Evolutionary conservation across 2,888 invertebrate species (phyloP), one percentile per base, ranked within the genome.

Genomic region (Parnassius orleans): DNA sequence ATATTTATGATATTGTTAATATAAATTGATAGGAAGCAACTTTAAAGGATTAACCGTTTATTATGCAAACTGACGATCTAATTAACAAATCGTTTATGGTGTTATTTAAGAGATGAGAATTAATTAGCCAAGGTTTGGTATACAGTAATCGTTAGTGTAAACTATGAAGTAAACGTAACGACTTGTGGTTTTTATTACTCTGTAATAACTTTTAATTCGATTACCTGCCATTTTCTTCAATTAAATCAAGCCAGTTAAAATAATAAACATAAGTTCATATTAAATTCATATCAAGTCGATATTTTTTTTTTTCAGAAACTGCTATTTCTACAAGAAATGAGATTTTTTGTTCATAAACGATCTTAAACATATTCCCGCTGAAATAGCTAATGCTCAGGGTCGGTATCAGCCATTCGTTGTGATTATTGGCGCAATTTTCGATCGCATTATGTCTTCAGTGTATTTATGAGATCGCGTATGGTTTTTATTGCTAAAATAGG

Each of bases 401-500:
- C 33, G 5, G 33, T 46, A 12, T 46, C 5, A 50, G 43, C 48
- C 60, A 47, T 60, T 50, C 43, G 11, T 54, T 50, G 54, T 53
- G 48, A 60, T 54, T 60, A 54, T 60, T 60, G 60, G 50, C 43
- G 47, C 60, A n/a, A 48, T 60, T 50, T 54, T 50, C 48, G 60
- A 44, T 43, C 53, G 48, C 42, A 48, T 54, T 53, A 54, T 48
- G 43, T 60, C 54, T 57, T 57, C 50, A 42, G 43, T 50, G 50
- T 60, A 60, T 60, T 60, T 60, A 60, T 60, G 54, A 47, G 48
- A 14, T 50, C 42, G 42, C 54, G 43, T 48, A 50, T 60, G 60
- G 10, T 54, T 19, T 60, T 60, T 54, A 54, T 60, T 54, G 50
- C 24, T 47, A 42, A 41, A 53, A 1, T 9, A 10, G 11, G 14